Evolutionary conservation across 2,113 vertebrate genomes (phyloP), one percentile per base, ranked within the genome.

Genomic region (Oncorhynchus clarkii): DNA sequence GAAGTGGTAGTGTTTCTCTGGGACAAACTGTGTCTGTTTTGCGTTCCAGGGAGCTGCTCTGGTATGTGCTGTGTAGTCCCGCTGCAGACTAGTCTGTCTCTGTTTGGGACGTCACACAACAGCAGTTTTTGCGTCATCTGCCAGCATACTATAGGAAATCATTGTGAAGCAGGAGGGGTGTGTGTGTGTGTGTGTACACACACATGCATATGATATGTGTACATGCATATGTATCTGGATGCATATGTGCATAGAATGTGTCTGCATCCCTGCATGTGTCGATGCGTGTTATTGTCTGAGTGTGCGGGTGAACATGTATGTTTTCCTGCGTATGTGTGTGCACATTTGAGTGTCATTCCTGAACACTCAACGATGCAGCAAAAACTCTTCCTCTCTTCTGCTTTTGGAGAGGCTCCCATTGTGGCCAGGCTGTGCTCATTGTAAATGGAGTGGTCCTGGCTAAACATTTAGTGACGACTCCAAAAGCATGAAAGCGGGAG

Each of bases 391-490:
- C 74, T 85, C 70, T 68, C 31, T 75, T 78, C 77, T 64, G 22
- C 86, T 89, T 91, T 91, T 93, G 89, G 93, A 83, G 86, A 92
- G 88, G 76, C 26, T 85, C 68, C 84, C 83, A 83, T 86, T 90
- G 90, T 89, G 81, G 82, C 78, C 77, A 14, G 59, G 77, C 78
- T 77, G 80, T 79, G 82, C 90, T 94, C 92, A 93, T 94, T 94
- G 92, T 84, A 78, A 86, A 91, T 72, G 80, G 87, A 93, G 90
- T 91, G 91, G 91, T 82, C 75, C 82, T 70, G 24, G 82, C 73
- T 84, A 92, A 94, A 93, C 91, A 91, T 94, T 93, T 91, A 90
- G 90, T 93, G 93, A 93, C 93, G 90, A 80, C 88, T 87, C 78
- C 91, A 82, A 90, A 86, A 81, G 81, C 82, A 78, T 80, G 82